Percentiles rank a stretch among this genome's conserved stretches.
Evolutionary conservation across 2,888 invertebrate genomes (phyloP).

Genomic region (Lacanobia oleracea): DNA sequence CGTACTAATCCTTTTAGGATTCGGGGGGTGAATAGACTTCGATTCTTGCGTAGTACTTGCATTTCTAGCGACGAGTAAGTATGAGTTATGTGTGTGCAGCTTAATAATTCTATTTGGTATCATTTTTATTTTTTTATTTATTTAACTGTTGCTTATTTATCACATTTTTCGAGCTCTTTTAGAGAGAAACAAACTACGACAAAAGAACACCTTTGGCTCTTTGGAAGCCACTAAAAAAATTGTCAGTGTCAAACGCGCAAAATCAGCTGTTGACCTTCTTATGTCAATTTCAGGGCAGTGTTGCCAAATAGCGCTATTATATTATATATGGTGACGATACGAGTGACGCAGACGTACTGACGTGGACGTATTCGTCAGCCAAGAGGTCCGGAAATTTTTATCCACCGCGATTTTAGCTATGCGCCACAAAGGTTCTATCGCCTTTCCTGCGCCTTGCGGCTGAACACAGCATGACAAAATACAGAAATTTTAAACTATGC

Average conservation of each 20-base stretch:
- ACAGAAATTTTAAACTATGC: no score
- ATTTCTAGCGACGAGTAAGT: conserved; percentile 62
- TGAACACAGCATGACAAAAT: no score
- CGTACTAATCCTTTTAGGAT: conserved; percentile 81
- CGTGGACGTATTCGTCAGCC: no score
- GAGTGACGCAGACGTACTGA: no score
- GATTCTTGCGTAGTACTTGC: conserved; percentile 76
- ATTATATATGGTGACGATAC: no score
- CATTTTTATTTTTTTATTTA: conserved; percentile 52
- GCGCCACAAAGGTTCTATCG: no score
- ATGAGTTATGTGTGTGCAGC: conserved; percentile 61
- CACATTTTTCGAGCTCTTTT: conserved; percentile 40
- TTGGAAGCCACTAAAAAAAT: no score
- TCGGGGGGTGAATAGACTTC: conserved; percentile 81
- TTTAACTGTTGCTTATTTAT: conserved; percentile 12
- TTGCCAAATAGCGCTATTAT: background rate
- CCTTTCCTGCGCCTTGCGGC: no score
- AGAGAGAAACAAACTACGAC: conserved; percentile 14
- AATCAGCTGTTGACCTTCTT: conserved; percentile 51
- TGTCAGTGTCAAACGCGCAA: conserved; percentile 20
- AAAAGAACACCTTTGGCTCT: background rate
- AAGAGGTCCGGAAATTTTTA: no score
- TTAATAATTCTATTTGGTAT: conserved; percentile 54
- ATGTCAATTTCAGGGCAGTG: background rate
- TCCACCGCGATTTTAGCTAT: no score